Evolutionary conservation across 2,113 vertebrate genomes (phyloP).

Genomic region (Peromyscus leucopus): DNA sequence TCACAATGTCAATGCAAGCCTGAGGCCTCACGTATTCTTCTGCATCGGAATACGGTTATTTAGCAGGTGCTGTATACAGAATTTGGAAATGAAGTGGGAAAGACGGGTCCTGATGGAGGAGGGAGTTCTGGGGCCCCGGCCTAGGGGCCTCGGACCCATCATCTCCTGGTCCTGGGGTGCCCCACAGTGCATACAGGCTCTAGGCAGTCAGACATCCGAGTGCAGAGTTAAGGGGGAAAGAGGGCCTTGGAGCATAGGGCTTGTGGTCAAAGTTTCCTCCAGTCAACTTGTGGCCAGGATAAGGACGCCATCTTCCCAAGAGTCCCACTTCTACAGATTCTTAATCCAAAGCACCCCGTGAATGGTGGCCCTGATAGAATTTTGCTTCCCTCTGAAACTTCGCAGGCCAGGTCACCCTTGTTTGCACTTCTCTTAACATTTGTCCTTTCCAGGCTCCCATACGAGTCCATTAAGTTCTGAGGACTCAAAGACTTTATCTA

Average conservation of each 20-base stretch:
- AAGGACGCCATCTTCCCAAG: too few relatives aligned
- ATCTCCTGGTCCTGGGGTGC: constrained; percentile 76
- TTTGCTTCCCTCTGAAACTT: neutral
- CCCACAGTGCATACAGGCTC: constrained; percentile 80
- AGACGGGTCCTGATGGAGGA: constrained; percentile 70
- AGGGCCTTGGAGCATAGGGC: constrained; percentile 85
- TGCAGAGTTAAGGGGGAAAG: constrained; percentile 83
- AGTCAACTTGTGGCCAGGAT: too few relatives aligned
- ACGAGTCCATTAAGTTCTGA: neutral
- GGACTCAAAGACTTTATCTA: neutral
- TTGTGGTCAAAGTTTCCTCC: neutral
- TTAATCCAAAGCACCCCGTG: neutral
- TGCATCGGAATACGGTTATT: constrained; percentile 84
- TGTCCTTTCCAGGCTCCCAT: neutral
- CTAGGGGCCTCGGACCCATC: constrained; percentile 67
- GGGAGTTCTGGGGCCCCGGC: constrained; percentile 45
- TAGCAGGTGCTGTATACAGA: constrained; percentile 79
- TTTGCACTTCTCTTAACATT: neutral
- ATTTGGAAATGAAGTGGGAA: constrained; percentile 59
- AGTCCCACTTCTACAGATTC: neutral
- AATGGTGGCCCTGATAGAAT: neutral
- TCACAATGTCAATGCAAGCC: constrained; percentile 86
- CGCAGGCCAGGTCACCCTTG: neutral
- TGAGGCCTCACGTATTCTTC: constrained; percentile 83
- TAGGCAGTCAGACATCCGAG: constrained; percentile 87